Percentiles rank a stretch among this genome's conserved stretches.
These are phyloP conservation scores for Caenorhabditis japonica DNA, from an alignment of 2,888 invertebrate genomes.

Conservation along the genomic window DNA sequence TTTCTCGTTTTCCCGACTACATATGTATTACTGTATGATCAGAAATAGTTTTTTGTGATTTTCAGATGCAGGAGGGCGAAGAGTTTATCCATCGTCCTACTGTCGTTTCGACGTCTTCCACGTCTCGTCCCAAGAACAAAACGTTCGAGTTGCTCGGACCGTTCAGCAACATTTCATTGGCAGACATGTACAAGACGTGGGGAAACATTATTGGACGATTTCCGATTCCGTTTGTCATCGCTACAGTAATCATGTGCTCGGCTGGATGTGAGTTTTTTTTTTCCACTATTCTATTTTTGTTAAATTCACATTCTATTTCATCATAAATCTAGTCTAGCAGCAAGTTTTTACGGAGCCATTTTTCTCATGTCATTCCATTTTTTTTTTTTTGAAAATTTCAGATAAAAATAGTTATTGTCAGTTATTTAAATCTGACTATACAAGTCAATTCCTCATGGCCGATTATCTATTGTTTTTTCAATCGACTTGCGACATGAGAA, in stretches of 20 bases:
- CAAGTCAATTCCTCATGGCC: no score
- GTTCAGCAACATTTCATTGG: constrained; percentile 29
- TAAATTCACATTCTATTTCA: background rate
- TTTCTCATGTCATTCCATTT: no score
- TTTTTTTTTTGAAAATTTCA: no score
- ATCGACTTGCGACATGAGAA: no score
- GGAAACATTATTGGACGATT: constrained; percentile 58
- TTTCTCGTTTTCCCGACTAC: background rate
- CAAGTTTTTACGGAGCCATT: no score
- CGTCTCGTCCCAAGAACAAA: constrained; percentile 27
- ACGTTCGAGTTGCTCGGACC: constrained; percentile 35
- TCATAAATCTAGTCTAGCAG: no score
- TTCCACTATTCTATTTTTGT: background rate
- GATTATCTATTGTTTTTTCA: no score
- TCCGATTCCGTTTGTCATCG: constrained; percentile 61
- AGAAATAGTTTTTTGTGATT: background rate
- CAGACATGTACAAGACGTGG: constrained; percentile 44
- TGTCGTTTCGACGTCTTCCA: constrained; percentile 21
- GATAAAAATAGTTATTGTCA: no score
- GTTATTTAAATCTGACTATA: no score
- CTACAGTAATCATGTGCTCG: constrained; percentile 57
- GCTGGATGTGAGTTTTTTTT: constrained; percentile 29
- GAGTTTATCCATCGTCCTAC: constrained; percentile 40
- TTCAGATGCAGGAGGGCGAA: constrained; percentile 46
- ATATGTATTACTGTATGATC: background rate